Percentiles rank a stretch among this genome's conserved stretches.
Conservation (phyloP, 1,140 invertebrate species). For the Cylas formicarius region DNA sequence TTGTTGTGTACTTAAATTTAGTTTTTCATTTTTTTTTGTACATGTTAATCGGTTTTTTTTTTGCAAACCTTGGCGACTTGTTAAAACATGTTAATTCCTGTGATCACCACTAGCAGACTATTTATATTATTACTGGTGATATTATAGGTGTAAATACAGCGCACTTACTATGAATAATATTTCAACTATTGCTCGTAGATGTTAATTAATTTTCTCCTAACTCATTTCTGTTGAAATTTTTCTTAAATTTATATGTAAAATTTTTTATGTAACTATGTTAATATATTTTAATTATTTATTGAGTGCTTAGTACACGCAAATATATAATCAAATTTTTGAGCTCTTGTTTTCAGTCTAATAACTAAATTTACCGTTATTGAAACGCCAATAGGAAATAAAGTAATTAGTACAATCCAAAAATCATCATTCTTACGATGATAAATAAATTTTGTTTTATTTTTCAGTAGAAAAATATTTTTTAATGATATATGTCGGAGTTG, state of each 20-base stretch:
- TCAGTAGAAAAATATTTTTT: too few relatives aligned
- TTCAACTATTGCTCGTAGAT: slow-evolving; percentile 7
- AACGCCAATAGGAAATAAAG: too few relatives aligned
- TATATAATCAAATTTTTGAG: too few relatives aligned
- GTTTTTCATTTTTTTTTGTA: background rate
- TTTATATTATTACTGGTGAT: slow-evolving; percentile 16
- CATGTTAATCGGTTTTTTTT: slow-evolving; percentile 1
- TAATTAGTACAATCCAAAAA: too few relatives aligned
- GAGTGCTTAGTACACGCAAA: too few relatives aligned
- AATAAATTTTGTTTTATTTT: too few relatives aligned
- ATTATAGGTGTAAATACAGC: slow-evolving; percentile 18
- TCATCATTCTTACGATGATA: too few relatives aligned
- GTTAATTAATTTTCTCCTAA: slow-evolving; percentile 5
- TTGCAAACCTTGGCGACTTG: slow-evolving; percentile 1
- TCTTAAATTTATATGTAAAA: slow-evolving; percentile 7
- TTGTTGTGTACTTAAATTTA: background rate
- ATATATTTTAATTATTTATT: slow-evolving; percentile 9
- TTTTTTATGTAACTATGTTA: slow-evolving; percentile 2
- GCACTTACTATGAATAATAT: slow-evolving; percentile 8
- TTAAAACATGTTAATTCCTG: slow-evolving; percentile 8
- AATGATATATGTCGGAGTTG: too few relatives aligned
- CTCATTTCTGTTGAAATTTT: slow-evolving; percentile 12
- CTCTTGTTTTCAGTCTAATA: too few relatives aligned
- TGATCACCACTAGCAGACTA: slow-evolving; percentile 18
- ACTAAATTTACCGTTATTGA: too few relatives aligned